Evolutionary conservation across 2,113 vertebrate species (phyloP).

Genomic region (Marmota flaviventris): DNA sequence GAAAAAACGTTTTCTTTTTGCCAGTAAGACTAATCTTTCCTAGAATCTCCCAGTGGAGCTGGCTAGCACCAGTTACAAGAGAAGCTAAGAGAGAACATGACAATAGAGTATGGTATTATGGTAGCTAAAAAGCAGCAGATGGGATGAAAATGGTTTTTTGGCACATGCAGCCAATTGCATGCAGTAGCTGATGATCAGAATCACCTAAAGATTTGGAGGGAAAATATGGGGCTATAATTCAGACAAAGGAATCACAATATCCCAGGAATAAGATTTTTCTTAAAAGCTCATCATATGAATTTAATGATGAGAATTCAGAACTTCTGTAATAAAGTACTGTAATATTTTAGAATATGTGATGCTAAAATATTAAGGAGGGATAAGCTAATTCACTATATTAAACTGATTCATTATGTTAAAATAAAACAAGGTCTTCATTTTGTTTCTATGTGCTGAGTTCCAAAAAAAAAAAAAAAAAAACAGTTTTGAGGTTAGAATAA

Average conservation of each 20-base stretch:
- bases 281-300: neutral
- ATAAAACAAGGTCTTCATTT: neutral
- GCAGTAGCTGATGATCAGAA: neutral
- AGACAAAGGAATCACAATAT: neutral
- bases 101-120: neutral
- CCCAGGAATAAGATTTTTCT: neutral
- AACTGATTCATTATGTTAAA: neutral
- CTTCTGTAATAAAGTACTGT: neutral
- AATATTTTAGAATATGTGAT: neutral
- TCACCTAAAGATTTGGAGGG: neutral
- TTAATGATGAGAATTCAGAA: neutral
- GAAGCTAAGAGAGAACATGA: neutral
- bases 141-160: neutral
- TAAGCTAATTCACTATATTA: neutral
- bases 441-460: neutral
- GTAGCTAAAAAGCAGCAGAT: neutral
- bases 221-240: neutral
- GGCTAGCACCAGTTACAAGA: neutral
- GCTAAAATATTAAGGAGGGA: neutral
- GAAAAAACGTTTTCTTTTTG: neutral
- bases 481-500: slow-evolving; percentile 10
- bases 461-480: neutral
- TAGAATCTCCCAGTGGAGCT: neutral
- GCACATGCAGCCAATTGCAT: neutral
- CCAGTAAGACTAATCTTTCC: neutral